Evolutionary conservation across 2,888 invertebrate species (phyloP).

Genomic region (Steinernema hermaphroditum): DNA sequence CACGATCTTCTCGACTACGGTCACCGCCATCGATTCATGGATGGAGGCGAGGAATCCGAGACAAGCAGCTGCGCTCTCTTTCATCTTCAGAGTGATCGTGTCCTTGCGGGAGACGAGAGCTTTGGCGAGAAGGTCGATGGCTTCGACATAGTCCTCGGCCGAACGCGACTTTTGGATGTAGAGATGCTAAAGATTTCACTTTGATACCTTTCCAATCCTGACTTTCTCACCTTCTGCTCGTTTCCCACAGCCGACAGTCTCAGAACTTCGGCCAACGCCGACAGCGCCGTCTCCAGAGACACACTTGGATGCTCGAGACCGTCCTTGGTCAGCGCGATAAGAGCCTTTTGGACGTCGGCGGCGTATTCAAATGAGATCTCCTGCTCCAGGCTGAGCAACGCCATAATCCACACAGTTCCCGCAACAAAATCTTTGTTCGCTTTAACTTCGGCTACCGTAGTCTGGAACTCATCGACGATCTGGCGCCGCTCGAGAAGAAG

Average conservation of each 20-base stretch:
- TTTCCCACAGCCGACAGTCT: neutral
- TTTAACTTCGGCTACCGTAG: neutral
- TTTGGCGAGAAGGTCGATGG: neutral
- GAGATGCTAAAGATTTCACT: neutral
- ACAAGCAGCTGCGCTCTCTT: neutral
- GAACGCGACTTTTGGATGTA: neutral
- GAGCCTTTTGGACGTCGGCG: neutral
- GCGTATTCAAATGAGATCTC: neutral
- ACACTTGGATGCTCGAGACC: neutral
- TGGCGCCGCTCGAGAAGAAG: neutral
- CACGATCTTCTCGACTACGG: neutral
- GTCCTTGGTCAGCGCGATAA: neutral
- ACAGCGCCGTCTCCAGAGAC: neutral
- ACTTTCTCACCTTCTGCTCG: neutral
- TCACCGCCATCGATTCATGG: neutral
- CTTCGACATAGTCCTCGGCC: neutral
- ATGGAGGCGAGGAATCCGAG: constrained; percentile 24
- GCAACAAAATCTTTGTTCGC: neutral
- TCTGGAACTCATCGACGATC: neutral
- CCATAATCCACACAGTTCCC: neutral
- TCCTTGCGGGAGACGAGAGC: constrained; percentile 16
- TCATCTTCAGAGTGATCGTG: constrained; percentile 12
- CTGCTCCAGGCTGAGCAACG: neutral
- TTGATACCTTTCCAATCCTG: neutral
- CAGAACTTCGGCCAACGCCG: constrained; percentile 7